phyloP scores from a whole-genome alignment of 2,888 invertebrate genomes.

The Watsonalla cultraria region DNA sequence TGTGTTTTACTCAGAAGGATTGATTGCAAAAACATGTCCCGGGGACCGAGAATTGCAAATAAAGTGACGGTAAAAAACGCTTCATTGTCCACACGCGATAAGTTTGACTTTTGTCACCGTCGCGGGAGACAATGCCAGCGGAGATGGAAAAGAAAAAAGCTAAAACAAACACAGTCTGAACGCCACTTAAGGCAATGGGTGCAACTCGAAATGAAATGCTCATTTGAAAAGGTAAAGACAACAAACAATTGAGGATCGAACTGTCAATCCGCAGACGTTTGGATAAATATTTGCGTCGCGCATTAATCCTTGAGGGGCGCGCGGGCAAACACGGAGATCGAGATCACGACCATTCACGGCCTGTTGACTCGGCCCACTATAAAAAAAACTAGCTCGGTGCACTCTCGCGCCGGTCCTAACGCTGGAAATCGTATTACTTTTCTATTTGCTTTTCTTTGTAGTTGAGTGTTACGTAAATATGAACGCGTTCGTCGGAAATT shows the following conservation, averaged over 20 bases:
- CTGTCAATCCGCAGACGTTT: constrained; percentile 77
- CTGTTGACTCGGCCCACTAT: constrained; percentile 58
- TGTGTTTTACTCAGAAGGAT: constrained; percentile 8
- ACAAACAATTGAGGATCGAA: constrained; percentile 77
- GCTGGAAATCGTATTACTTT: constrained; percentile 74
- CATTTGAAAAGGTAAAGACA: constrained; percentile 76
- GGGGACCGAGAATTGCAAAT: constrained; percentile 11
- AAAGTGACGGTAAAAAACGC: constrained; percentile 26
- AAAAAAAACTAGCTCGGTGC: constrained; percentile 53
- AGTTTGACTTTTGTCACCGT: constrained; percentile 47
- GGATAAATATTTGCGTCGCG: constrained; percentile 76
- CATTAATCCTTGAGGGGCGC: constrained; percentile 72
- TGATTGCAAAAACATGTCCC: constrained; percentile 20
- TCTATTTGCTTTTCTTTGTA: constrained; percentile 76
- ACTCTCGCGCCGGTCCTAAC: constrained; percentile 47
- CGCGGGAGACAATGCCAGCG: constrained; percentile 47
- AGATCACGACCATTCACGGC: constrained; percentile 61
- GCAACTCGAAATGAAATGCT: constrained; percentile 73
- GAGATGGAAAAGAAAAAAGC: constrained; percentile 36
- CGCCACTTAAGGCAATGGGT: constrained; percentile 73
- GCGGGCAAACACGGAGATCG: constrained; percentile 56
- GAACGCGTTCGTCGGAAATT: constrained; percentile 67
- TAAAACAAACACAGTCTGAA: constrained; percentile 51
- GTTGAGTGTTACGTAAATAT: constrained; percentile 77
- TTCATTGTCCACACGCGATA: constrained; percentile 26